Base-by-base conservation (phyloP, 2,888 invertebrate genomes). In the Adineta ricciae region DNA sequence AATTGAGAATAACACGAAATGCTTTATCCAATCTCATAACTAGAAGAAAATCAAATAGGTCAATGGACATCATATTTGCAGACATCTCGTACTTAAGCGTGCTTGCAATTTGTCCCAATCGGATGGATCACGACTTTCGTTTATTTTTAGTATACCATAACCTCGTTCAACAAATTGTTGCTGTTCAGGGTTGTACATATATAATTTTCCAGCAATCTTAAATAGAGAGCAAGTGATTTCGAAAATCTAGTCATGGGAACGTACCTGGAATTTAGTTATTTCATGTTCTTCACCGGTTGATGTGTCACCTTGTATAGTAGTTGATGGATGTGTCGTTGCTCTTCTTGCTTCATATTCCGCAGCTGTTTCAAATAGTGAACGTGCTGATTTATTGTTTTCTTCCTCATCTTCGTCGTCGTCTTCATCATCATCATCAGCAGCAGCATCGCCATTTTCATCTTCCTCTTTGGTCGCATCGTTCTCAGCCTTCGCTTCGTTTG, bases 21-120 rank as follows among this genome's bases (percentile, higher is more conserved):
- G 50, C 38, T 78, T 85, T 85, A 24, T 85, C 85, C 32, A 83
- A 50, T 73, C 85, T 50, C 85, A 85, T 85, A 27, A 85, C 85
- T 85, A 38, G 41, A 83, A 32, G 36, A 14, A n/a, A 73, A 21
- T 9, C 1, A n/a, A n/a, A n/a, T n/a, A n/a, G n/a, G n/a, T n/a
- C n/a, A 73, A 14, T 1, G 38, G 24, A 32, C 27, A 38, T 21
- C 83, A 16, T 52, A 9, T 41, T 24, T 24, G 52, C 16, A 32
- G 16, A 52, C 46, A 52, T 50, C 21, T 8, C 50, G 50, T 78
- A 85, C 85, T 85, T 52, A 85, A n/a, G 83, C 73, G 36, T 41
- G 73, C 36, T 24, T 78, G 73, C 24, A 41, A 41, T 41, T n/a
- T 78, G 41, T 85, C 83, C 50, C 83, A 85, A 41, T 85, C 64